These are phyloP conservation scores for Rousettus leschenaultii DNA, from an alignment of 2,113 vertebrate genomes.

Conservation along the genomic window DNA sequence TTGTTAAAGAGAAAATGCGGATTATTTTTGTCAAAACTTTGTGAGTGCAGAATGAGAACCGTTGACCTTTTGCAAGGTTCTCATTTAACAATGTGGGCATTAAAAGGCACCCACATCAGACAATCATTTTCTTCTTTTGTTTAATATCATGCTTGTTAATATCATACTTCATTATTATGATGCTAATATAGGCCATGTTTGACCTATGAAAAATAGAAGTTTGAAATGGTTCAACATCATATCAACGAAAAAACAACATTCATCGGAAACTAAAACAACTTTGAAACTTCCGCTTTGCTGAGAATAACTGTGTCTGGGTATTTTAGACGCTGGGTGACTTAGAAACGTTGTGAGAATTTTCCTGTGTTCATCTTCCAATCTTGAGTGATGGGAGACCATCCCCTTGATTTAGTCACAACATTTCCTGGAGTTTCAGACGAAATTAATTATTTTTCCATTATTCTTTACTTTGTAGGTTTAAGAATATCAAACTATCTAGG, in stretches of 20 bases:
- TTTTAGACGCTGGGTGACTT: neutral
- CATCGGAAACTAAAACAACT: neutral
- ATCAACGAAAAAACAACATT: neutral
- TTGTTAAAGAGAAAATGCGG: neutral
- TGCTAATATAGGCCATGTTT: neutral
- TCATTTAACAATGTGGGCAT: neutral
- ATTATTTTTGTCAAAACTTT: neutral
- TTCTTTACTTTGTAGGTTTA: neutral
- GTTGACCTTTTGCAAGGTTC: neutral
- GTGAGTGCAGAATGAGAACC: neutral
- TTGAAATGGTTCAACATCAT: neutral
- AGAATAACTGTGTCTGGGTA: neutral
- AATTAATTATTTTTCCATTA: neutral
- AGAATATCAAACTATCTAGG: neutral
- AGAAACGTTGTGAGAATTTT: neutral
- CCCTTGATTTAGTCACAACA: neutral
- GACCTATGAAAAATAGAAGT: neutral
- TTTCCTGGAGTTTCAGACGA: slow-evolving; percentile 43
- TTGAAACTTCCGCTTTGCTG: neutral
- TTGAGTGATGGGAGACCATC: neutral
- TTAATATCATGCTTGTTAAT: neutral
- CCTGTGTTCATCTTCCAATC: neutral
- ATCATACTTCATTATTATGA: neutral
- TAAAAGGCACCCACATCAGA: neutral
- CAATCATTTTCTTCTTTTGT: neutral